These are phyloP conservation scores for Nematopogon swammerdamellus DNA, from an alignment of 2,888 invertebrate species.

Conservation along the genomic window DNA sequence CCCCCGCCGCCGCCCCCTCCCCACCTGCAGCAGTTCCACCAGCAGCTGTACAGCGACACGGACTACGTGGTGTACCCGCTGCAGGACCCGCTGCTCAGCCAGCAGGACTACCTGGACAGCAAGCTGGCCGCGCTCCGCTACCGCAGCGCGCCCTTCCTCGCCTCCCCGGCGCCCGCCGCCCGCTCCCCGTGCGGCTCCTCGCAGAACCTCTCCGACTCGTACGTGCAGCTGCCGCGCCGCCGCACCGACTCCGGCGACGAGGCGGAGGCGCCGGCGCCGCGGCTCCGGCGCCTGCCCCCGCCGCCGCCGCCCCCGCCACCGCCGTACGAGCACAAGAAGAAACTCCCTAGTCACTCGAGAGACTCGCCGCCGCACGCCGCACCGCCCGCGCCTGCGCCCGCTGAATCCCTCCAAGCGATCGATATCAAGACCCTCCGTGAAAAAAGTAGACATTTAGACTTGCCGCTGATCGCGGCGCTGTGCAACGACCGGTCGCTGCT, in stretches of 20 bases:
- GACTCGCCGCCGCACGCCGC: conserved; percentile 13
- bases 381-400: conserved; percentile 13
- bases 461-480: conserved; percentile 88
- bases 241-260: neutral
- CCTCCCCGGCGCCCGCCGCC: conserved; percentile 62
- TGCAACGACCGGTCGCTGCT: conserved; percentile 89
- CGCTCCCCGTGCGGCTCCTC: conserved; percentile 75
- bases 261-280: conserved; percentile 47
- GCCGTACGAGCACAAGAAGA: conserved; percentile 48
- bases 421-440: conserved; percentile 84
- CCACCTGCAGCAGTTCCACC: conserved; percentile 84
- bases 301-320: conserved; percentile 47
- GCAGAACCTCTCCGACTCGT: conserved; percentile 75
- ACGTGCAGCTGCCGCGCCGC: conserved; percentile 60
- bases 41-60: conserved; percentile 86
- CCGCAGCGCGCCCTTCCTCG: conserved; percentile 77
- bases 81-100: conserved; percentile 85
- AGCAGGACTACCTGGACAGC: conserved; percentile 88
- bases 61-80: conserved; percentile 90
- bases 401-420: conserved; percentile 33
- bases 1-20: conserved; percentile 73
- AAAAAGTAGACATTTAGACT: conserved; percentile 84
- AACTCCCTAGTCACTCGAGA: too few species aligned
- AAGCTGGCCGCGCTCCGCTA: conserved; percentile 80
- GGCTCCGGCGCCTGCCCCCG: conserved; percentile 53